A percentile compares a stretch with the other conserved stretches of the same genome.
These are phyloP conservation scores for Salmo trutta DNA, from an alignment of 2,797 vertebrate genomes.

Conservation along the genomic window DNA sequence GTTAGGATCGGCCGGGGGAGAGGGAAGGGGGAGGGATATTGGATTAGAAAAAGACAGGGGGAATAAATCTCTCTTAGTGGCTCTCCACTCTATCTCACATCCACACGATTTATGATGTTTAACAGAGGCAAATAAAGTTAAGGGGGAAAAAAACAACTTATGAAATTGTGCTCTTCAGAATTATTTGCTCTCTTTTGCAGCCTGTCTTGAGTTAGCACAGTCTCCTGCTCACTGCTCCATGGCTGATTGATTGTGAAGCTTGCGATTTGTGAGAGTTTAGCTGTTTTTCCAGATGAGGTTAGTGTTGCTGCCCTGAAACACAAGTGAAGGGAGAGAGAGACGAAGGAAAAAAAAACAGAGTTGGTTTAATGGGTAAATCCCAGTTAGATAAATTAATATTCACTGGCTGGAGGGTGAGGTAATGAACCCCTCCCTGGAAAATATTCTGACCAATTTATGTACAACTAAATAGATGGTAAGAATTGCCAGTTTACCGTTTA, in stretches of 20 bases:
- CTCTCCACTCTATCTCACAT: constrained; percentile 68
- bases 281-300: constrained; percentile 63
- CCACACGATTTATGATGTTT: constrained; percentile 73
- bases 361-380: constrained; percentile 55
- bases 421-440: constrained; percentile 70
- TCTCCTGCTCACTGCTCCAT: constrained; percentile 35
- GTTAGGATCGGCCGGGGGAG: constrained; percentile 38
- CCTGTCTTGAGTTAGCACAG: constrained; percentile 51
- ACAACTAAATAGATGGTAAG: constrained; percentile 74
- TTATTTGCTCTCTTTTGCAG: constrained; percentile 49
- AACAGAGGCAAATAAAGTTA: constrained; percentile 66
- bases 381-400: constrained; percentile 61
- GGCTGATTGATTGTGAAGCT: constrained; percentile 66
- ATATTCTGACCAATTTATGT: constrained; percentile 70
- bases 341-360: neutral
- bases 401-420: constrained; percentile 65
- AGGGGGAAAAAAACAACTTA: constrained; percentile 43
- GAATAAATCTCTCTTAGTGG: constrained; percentile 72
- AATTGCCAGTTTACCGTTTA: constrained; percentile 81
- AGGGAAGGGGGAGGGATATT: constrained; percentile 69
- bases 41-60: constrained; percentile 71
- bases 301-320: constrained; percentile 51
- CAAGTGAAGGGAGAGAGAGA: constrained; percentile 27
- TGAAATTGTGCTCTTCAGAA: constrained; percentile 60
- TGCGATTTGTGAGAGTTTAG: constrained; percentile 46